These are phyloP conservation scores for Macrobrachium nipponense DNA, from an alignment of 1,140 invertebrate species.

Conservation along the genomic window DNA sequence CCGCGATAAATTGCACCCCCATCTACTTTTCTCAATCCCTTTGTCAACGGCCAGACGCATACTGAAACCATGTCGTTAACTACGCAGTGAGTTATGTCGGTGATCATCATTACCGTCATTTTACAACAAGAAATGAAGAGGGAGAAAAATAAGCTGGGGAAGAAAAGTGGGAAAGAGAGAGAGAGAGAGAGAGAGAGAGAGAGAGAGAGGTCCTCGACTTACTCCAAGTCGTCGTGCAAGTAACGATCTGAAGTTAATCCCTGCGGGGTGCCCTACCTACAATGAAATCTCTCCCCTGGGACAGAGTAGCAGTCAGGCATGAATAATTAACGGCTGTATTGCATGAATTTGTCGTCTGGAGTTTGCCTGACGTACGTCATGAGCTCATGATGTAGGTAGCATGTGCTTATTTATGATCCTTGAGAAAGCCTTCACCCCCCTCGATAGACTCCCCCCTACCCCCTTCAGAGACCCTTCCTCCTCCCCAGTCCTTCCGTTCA, in stretches of 20 bases:
- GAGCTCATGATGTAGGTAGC: too few relatives aligned
- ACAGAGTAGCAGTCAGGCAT: neutral
- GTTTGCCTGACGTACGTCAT: neutral
- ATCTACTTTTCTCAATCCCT: neutral
- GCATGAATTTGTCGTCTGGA: slow-evolving; percentile 29
- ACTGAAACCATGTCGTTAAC: too few relatives aligned
- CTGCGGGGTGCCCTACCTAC: slow-evolving; percentile 15
- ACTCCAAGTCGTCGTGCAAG: too few relatives aligned
- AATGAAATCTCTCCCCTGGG: slow-evolving; percentile 17
- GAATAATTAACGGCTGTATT: slow-evolving; percentile 19
- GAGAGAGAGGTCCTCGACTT: too few relatives aligned
- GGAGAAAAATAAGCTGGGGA: too few relatives aligned
- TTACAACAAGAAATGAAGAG: too few relatives aligned
- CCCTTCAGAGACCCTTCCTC: neutral
- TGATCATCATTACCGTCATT: too few relatives aligned
- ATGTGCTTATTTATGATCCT: neutral
- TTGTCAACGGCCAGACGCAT: too few relatives aligned
- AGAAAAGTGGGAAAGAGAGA: too few relatives aligned
- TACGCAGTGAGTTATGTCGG: too few relatives aligned
- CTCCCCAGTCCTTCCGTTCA: neutral
- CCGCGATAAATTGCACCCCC: neutral
- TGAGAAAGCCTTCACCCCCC: neutral
- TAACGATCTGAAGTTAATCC: slow-evolving; percentile 16
- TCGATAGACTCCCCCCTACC: neutral
- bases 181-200: too few relatives aligned